A percentile compares a stretch with the other conserved stretches of the same genome.
These are phyloP conservation scores for Prionace glauca DNA, from an alignment of 2,797 vertebrate species.

Conservation along the genomic window DNA sequence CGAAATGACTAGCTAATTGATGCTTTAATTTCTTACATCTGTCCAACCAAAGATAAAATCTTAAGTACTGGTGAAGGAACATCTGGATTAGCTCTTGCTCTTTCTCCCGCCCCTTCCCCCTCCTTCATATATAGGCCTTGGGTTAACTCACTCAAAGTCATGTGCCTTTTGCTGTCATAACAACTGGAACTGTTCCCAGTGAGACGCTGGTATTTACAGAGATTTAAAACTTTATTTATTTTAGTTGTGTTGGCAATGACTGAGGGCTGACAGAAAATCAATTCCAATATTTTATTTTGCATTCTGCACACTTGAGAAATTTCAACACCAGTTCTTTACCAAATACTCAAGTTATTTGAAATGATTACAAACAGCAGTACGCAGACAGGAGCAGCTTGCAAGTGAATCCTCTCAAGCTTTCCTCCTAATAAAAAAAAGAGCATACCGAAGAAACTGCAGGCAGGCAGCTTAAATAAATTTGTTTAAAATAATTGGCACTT, in stretches of 20 bases:
- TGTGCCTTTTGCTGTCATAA: slow-evolving; percentile 21
- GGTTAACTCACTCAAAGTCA: neutral
- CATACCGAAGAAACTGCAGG: slow-evolving; percentile 3
- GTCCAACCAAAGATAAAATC: neutral
- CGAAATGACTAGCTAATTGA: neutral
- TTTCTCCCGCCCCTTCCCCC: neutral
- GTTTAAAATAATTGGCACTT: slow-evolving; percentile 23
- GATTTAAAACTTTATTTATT: slow-evolving; percentile 32
- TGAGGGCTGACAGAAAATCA: slow-evolving; percentile 27
- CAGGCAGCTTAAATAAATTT: slow-evolving; percentile 18
- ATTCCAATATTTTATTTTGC: slow-evolving; percentile 5
- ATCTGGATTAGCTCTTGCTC: neutral
- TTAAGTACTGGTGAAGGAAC: neutral
- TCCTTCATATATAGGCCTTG: neutral
- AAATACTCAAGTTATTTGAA: neutral
- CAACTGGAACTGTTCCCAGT: neutral
- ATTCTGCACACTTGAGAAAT: slow-evolving; percentile 3
- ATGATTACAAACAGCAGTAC: slow-evolving; percentile 18
- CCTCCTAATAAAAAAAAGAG: slow-evolving; percentile 19
- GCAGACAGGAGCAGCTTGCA: neutral
- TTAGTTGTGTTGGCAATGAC: neutral
- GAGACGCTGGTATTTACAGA: neutral
- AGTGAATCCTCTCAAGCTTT: neutral
- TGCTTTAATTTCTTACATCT: slow-evolving; percentile 8
- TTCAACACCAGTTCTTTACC: slow-evolving; percentile 9